Evolutionary conservation across 2,888 invertebrate species (phyloP).

Genomic region (Rhingia campestris): DNA sequence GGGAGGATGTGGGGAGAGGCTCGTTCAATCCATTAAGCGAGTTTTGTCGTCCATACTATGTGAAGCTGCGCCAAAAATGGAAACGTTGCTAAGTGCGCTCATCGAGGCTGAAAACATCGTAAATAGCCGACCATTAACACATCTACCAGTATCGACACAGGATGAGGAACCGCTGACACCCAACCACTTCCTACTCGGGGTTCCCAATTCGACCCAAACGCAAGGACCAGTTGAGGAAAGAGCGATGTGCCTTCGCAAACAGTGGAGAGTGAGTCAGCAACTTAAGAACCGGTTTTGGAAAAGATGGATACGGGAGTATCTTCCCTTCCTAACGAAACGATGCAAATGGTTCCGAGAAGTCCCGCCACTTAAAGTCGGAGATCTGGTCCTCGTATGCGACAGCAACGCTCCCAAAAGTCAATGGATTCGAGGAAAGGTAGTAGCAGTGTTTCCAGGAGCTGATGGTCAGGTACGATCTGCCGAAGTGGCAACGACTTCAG

Average conservation of each 20-base stretch:
- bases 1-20: conserved; percentile 49
- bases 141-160: conserved; percentile 15
- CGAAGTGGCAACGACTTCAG: conserved; percentile 37
- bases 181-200: conserved; percentile 45
- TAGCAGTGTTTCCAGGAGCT: not conserved
- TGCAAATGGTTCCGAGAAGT: conserved; percentile 15
- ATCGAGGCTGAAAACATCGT: conserved; percentile 14
- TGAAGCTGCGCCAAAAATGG: conserved; percentile 1
- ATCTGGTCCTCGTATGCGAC: no score
- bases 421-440: conserved; percentile 51
- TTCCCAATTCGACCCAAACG: not conserved
- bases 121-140: conserved; percentile 1
- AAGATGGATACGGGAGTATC: no score
- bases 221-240: no score
- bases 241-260: no score
- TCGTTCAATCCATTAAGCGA: conserved; percentile 19
- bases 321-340: not conserved
- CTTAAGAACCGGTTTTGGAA: no score
- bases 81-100: conserved; percentile 22
- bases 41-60: conserved; percentile 7
- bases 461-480: conserved; percentile 53
- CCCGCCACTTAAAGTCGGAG: not conserved
- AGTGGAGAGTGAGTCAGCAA: no score
- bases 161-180: conserved; percentile 49
- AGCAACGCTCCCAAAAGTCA: conserved; percentile 27